These are phyloP conservation scores for Malacoctenus gilli DNA, from an alignment of 2,797 vertebrate genomes.

Conservation along the genomic window DNA sequence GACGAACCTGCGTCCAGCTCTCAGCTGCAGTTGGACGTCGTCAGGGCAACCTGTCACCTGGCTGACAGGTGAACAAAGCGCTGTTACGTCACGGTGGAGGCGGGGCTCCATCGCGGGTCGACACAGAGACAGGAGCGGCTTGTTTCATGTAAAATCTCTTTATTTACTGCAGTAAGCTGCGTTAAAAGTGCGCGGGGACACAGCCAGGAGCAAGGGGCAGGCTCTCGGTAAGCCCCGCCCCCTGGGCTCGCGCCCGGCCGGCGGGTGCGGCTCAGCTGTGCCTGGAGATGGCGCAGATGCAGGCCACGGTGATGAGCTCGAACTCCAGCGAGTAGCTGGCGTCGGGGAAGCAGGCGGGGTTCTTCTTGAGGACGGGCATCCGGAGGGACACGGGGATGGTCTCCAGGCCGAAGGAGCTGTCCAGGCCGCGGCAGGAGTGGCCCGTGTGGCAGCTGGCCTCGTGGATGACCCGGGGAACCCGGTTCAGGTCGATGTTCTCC, in stretches of 20 bases:
- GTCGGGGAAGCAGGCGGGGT: conserved; percentile 69
- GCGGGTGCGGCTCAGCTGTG: conserved; percentile 53
- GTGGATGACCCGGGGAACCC: conserved; percentile 79
- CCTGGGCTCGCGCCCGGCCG: too few relatives aligned
- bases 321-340: conserved; percentile 78
- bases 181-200: too few relatives aligned
- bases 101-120: too few relatives aligned
- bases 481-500: conserved; percentile 75
- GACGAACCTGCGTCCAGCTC: too few relatives aligned
- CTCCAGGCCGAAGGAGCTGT: conserved; percentile 71
- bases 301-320: conserved; percentile 81
- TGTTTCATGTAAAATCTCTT: conserved; percentile 35
- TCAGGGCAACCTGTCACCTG: too few relatives aligned
- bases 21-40: too few relatives aligned
- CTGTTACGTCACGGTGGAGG: too few relatives aligned
- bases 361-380: conserved; percentile 81
- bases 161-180: conserved; percentile 12
- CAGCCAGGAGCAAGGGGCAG: too few relatives aligned
- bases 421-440: conserved; percentile 73
- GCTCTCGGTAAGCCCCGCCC: too few relatives aligned
- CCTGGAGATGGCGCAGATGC: conserved; percentile 80
- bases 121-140: conserved; percentile 5
- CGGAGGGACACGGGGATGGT: conserved; percentile 78
- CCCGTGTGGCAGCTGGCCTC: conserved; percentile 80
- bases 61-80: too few relatives aligned